phyloP scores from a whole-genome alignment of 2,797 vertebrate genomes.

The Anguilla pacifica region DNA sequence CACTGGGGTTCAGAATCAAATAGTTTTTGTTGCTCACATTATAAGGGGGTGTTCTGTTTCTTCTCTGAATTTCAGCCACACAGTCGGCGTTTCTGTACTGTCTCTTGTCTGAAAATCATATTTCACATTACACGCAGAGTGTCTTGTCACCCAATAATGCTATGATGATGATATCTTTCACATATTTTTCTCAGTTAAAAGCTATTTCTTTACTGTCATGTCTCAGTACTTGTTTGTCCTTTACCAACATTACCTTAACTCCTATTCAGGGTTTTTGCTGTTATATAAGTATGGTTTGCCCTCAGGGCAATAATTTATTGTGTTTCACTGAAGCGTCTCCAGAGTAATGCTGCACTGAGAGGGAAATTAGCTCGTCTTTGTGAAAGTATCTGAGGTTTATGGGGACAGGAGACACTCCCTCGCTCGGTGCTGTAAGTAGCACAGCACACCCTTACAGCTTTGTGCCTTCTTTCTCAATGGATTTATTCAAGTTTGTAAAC shows the following conservation, averaged over 20 bases:
- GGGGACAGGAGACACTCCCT: neutral
- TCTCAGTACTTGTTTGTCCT: neutral
- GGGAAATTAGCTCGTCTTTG: neutral
- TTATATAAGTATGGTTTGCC: neutral
- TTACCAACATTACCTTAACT: neutral
- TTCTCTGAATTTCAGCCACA: neutral
- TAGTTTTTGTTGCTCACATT: neutral
- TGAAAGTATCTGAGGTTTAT: neutral
- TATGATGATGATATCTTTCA: neutral
- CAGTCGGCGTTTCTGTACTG: neutral
- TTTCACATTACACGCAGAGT: neutral
- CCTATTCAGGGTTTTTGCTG: neutral
- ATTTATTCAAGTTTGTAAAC: neutral
- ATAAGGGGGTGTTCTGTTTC: neutral
- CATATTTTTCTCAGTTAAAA: neutral
- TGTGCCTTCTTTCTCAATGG: neutral
- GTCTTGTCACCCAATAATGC: neutral
- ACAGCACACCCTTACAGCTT: neutral
- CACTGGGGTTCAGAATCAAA: too few relatives aligned
- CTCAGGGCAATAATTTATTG: neutral
- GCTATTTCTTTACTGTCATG: neutral
- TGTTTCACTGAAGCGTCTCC: neutral
- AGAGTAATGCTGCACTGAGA: neutral
- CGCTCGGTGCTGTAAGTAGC: neutral
- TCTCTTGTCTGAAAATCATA: neutral